These are phyloP conservation scores for Cydia strobilella DNA, from an alignment of 1,140 invertebrate genomes.

Conservation along the genomic window DNA sequence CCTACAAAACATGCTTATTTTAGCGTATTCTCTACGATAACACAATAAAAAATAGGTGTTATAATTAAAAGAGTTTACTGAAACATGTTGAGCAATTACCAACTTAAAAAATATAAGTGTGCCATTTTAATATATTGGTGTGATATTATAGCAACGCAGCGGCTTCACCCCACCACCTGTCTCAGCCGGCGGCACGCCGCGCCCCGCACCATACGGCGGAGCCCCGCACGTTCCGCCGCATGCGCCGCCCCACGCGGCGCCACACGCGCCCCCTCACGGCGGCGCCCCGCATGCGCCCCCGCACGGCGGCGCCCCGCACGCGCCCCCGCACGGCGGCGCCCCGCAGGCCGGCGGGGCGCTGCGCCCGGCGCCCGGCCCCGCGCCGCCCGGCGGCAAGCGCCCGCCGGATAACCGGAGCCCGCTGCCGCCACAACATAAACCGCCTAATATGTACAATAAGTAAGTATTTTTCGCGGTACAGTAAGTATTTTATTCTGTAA, in stretches of 20 bases:
- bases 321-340: conserved; percentile 77
- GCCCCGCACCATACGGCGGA: conserved; percentile 29
- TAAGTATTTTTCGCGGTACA: conserved; percentile 38
- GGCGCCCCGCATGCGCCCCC: conserved; percentile 47
- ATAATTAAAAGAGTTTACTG: no score
- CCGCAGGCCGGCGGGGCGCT: conserved; percentile 37
- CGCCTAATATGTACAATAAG: conserved; percentile 78
- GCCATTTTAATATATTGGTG: no score
- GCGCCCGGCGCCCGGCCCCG: conserved; percentile 80
- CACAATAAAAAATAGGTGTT: no score
- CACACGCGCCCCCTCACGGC: conserved; percentile 57
- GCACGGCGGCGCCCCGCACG: conserved; percentile 81
- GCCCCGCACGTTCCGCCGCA: conserved; percentile 33
- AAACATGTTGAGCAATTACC: no score
- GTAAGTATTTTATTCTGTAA: no score
- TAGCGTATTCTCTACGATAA: no score
- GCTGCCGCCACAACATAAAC: conserved; percentile 83
- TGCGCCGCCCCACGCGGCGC: conserved; percentile 53
- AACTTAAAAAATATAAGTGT: no score
- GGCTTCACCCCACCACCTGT: conserved; percentile 50
- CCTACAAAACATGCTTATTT: no score
- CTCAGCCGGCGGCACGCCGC: conserved; percentile 31
- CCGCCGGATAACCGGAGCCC: conserved; percentile 82
- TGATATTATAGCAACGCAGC: conserved; percentile 36
- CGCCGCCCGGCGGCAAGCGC: conserved; percentile 81